Conservation (phyloP, 2,888 invertebrate genomes). For the Drosophila antonietae region DNA sequence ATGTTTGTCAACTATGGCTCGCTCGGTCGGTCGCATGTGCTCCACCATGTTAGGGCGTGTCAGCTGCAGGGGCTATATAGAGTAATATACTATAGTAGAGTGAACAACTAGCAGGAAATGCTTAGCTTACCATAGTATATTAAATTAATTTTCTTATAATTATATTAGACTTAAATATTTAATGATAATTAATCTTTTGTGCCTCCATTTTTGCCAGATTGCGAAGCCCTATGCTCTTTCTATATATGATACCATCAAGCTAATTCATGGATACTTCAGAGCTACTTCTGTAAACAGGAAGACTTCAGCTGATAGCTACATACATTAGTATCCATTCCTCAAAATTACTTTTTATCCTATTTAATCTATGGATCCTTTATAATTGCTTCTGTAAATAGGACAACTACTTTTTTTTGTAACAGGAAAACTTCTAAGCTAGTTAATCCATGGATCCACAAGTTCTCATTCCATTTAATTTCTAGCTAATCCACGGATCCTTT, state of each 20-base stretch:
- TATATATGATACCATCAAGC: too few species aligned
- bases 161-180: background rate
- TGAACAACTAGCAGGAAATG: slow-evolving; percentile 1
- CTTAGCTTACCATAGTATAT: background rate
- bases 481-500: background rate
- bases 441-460: background rate
- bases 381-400: too few species aligned
- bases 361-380: background rate
- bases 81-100: too few species aligned
- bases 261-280: too few species aligned
- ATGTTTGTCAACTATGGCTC: slow-evolving; percentile 58
- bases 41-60: slow-evolving; percentile 25
- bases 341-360: background rate
- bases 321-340: background rate
- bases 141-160: background rate
- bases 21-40: background rate
- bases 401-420: too few species aligned
- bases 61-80: slow-evolving; percentile 5
- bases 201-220: background rate
- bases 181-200: background rate
- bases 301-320: too few species aligned
- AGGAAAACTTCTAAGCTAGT: background rate
- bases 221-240: too few species aligned
- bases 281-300: too few species aligned
- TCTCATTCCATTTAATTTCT: too few species aligned